phyloP scores from a whole-genome alignment of 2,113 vertebrate genomes.

The Eupsittula cactorum region DNA sequence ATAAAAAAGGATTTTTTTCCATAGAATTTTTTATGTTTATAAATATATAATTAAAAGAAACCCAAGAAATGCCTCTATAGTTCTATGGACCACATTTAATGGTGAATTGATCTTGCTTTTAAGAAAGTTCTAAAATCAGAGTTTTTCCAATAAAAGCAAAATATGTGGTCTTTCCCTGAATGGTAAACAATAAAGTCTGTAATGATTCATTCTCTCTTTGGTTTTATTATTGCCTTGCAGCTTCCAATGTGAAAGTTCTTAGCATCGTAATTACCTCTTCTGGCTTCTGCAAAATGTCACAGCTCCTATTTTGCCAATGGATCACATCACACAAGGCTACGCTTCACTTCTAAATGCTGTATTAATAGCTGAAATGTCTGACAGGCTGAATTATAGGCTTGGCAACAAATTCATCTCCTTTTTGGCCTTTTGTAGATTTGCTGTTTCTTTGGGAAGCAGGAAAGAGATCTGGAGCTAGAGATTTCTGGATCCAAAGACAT shows the following conservation, averaged over 20 bases:
- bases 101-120: neutral
- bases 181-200: neutral
- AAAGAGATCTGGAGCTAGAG: neutral
- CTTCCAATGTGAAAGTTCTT: slow-evolving; percentile 51
- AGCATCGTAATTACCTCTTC: slow-evolving; percentile 51
- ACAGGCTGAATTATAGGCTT: slow-evolving; percentile 43
- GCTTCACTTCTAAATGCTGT: slow-evolving; percentile 53
- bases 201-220: slow-evolving; percentile 32
- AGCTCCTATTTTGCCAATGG: slow-evolving; percentile 61
- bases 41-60: slow-evolving; percentile 1
- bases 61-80: neutral
- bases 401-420: slow-evolving; percentile 21
- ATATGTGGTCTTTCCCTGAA: neutral
- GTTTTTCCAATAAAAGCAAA: slow-evolving; percentile 1
- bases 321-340: slow-evolving; percentile 38
- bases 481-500: neutral
- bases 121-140: neutral
- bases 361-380: slow-evolving; percentile 52
- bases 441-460: slow-evolving; percentile 4
- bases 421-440: slow-evolving; percentile 14
- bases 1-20: too few relatives aligned
- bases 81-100: neutral
- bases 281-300: slow-evolving; percentile 69
- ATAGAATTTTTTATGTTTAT: neutral
- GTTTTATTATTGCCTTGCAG: slow-evolving; percentile 53